Percentiles rank a stretch among this genome's conserved stretches.
phyloP scores from a whole-genome alignment of 2,888 invertebrate species.

The Diachrysia chrysitis region DNA sequence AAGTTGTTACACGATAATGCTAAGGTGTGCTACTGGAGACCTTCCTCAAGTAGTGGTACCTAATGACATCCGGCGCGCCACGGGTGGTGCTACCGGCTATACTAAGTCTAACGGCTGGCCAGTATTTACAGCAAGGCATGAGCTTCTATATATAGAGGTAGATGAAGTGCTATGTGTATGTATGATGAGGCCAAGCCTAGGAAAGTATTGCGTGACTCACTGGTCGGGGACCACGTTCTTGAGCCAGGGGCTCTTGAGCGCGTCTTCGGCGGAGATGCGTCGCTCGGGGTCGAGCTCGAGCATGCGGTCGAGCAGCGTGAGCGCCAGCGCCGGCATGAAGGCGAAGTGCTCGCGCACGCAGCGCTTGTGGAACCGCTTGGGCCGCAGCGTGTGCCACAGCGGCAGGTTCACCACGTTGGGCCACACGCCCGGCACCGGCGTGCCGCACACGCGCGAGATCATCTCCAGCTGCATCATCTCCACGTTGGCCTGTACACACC shows the following conservation, averaged over 20 bases:
- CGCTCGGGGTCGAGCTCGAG: slow-evolving; percentile 98
- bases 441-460: slow-evolving; percentile 98
- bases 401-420: slow-evolving; percentile 98
- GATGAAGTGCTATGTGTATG: no score
- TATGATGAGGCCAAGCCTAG: slow-evolving; percentile 60
- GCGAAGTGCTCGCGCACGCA: slow-evolving; percentile 97
- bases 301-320: slow-evolving; percentile 98
- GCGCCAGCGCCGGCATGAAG: slow-evolving; percentile 96
- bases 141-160: no score
- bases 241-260: slow-evolving; percentile 97
- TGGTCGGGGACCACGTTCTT: slow-evolving; percentile 96
- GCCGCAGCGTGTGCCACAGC: slow-evolving; percentile 96
- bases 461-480: slow-evolving; percentile 98
- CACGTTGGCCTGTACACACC: slow-evolving; percentile 92
- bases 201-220: slow-evolving; percentile 88
- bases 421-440: slow-evolving; percentile 99
- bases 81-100: neutral
- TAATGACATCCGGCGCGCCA: neutral
- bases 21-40: neutral
- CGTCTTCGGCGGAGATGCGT: slow-evolving; percentile 97
- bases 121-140: neutral
- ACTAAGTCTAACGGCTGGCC: neutral
- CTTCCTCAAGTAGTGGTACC: neutral
- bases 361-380: slow-evolving; percentile 96
- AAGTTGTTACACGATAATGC: no score